phyloP scores from a whole-genome alignment of 2,888 invertebrate species.

The Xanthorhoe spadicearia region DNA sequence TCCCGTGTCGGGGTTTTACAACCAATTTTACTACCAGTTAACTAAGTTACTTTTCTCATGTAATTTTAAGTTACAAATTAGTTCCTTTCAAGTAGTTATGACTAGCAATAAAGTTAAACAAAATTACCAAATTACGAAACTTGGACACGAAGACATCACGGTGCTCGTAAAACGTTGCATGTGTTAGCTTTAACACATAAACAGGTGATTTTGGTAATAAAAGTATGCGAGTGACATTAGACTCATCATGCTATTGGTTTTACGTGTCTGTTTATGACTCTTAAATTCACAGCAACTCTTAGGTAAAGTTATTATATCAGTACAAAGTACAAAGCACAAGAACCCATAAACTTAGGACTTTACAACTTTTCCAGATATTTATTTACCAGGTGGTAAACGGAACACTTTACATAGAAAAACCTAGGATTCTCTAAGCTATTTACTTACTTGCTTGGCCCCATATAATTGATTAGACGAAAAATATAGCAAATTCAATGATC shows the following conservation, averaged over 20 bases:
- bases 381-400: too few relatives aligned
- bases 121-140: conserved; percentile 35
- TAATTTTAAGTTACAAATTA: conserved; percentile 6
- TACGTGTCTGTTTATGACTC: conserved; percentile 10
- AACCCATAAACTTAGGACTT: too few relatives aligned
- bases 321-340: too few relatives aligned
- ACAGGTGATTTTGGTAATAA: conserved; percentile 16
- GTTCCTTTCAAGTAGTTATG: conserved; percentile 24
- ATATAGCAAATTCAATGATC: too few relatives aligned
- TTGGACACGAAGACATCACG: conserved; percentile 16
- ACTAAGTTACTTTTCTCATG: neutral
- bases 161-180: conserved; percentile 21
- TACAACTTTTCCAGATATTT: too few relatives aligned
- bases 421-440: too few relatives aligned
- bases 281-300: neutral
- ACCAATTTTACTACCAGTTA: too few relatives aligned
- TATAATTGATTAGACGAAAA: too few relatives aligned
- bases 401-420: too few relatives aligned
- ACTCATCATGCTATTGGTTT: conserved; percentile 18
- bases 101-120: conserved; percentile 34
- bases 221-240: conserved; percentile 12
- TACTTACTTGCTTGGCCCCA: too few relatives aligned
- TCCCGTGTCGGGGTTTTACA: too few relatives aligned
- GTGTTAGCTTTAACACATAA: conserved; percentile 17
- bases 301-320: neutral